phyloP scores from a whole-genome alignment of 2,113 vertebrate species.

The Sorex fumeus region DNA sequence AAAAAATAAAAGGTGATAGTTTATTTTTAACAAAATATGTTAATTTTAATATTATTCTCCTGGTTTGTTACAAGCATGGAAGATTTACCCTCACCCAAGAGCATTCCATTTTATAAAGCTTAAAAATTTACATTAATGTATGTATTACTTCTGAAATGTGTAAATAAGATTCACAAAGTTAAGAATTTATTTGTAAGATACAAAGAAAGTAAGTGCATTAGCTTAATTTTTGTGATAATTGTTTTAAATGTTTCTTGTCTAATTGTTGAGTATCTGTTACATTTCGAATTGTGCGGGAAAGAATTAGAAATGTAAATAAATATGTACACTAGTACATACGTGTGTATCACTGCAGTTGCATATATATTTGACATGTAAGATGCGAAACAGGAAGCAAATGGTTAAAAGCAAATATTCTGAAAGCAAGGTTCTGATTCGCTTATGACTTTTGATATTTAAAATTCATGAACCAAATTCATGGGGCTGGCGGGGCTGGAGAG shows the following conservation, averaged over 20 bases:
- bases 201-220: background rate
- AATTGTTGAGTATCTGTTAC: background rate
- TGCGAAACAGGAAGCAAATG: background rate
- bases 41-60: constrained; percentile 36
- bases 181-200: constrained; percentile 38
- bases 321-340: background rate
- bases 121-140: constrained; percentile 9
- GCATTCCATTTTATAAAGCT: background rate
- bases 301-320: background rate
- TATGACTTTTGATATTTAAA: background rate
- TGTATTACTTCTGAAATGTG: background rate
- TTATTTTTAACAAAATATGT: background rate
- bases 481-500: too few relatives aligned
- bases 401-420: background rate
- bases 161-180: background rate
- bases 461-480: background rate
- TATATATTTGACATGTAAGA: background rate
- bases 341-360: background rate
- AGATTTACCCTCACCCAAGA: constrained; percentile 39
- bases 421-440: background rate
- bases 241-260: constrained; percentile 23
- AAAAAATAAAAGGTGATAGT: background rate
- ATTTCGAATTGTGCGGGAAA: constrained; percentile 15
- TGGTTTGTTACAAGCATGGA: background rate
- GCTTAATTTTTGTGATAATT: background rate